phyloP scores from a whole-genome alignment of 2,113 vertebrate genomes.

The Galeopterus variegatus region DNA sequence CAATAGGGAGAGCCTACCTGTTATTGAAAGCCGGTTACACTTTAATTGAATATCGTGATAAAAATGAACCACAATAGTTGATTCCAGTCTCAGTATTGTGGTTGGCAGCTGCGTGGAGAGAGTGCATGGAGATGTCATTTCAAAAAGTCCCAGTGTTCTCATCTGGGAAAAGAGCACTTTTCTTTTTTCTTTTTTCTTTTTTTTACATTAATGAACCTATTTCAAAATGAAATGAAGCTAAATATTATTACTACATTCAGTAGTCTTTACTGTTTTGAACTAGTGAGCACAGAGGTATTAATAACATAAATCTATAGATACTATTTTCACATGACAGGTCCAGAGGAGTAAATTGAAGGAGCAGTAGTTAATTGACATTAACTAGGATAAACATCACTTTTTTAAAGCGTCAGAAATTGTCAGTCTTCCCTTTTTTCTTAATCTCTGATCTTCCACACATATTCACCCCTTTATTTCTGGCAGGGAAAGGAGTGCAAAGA shows the following conservation, averaged over 20 bases:
- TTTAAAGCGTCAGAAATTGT: background rate
- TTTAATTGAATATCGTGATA: constrained; percentile 7
- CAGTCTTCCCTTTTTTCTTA: background rate
- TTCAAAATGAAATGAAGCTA: constrained; percentile 19
- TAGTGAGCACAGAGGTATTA: background rate
- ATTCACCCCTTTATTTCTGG: background rate
- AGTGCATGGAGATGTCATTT: background rate
- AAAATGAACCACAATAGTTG: background rate
- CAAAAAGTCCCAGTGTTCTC: background rate
- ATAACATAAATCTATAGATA: background rate
- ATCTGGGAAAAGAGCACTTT: background rate
- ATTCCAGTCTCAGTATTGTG: background rate
- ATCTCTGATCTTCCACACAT: background rate
- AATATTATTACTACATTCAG: background rate
- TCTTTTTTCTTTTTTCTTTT: background rate
- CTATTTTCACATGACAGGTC: background rate
- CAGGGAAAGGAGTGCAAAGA: background rate
- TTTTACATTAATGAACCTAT: background rate
- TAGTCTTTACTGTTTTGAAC: background rate
- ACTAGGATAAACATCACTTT: background rate
- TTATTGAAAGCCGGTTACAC: background rate
- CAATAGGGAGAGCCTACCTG: background rate
- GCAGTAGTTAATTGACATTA: background rate
- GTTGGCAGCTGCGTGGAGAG: background rate
- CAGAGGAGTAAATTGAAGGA: background rate